Evolutionary conservation across 2,888 invertebrate genomes (phyloP).

Genomic region (Drosophila infuscata): DNA sequence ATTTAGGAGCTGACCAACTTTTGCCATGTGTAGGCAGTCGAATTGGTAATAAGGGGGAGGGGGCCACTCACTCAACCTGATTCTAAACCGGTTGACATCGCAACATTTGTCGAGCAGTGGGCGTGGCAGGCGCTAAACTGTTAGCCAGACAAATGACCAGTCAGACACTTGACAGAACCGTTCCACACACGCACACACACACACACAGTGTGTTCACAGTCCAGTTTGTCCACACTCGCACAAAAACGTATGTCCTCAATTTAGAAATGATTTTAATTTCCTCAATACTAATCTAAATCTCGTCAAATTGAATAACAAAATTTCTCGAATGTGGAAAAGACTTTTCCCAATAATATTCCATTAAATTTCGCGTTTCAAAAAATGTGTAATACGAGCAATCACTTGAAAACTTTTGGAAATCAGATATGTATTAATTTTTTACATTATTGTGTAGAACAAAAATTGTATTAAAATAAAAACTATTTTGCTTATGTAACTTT

Average conservation of each 20-base stretch:
- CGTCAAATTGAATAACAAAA: not conserved
- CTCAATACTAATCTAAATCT: not conserved
- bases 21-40: constrained; percentile 2
- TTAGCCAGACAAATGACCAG: constrained; percentile 65
- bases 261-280: no score
- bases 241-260: not conserved
- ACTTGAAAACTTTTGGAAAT: not conserved
- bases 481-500: not conserved
- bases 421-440: fast-evolving
- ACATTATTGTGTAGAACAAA: not conserved
- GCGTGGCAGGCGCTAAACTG: constrained; percentile 51
- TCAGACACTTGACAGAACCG: constrained; percentile 39
- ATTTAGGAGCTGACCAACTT: constrained; percentile 22
- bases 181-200: constrained; percentile 1
- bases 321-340: not conserved
- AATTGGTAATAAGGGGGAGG: not conserved
- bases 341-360: not conserved
- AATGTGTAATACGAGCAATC: no score
- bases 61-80: constrained; percentile 38
- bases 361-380: no score
- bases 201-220: constrained; percentile 6
- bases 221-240: constrained; percentile 7
- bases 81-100: constrained; percentile 53
- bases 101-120: constrained; percentile 52
- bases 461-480: not conserved